phyloP scores from a whole-genome alignment of 2,888 invertebrate species.

The Apodemia hepburni region DNA sequence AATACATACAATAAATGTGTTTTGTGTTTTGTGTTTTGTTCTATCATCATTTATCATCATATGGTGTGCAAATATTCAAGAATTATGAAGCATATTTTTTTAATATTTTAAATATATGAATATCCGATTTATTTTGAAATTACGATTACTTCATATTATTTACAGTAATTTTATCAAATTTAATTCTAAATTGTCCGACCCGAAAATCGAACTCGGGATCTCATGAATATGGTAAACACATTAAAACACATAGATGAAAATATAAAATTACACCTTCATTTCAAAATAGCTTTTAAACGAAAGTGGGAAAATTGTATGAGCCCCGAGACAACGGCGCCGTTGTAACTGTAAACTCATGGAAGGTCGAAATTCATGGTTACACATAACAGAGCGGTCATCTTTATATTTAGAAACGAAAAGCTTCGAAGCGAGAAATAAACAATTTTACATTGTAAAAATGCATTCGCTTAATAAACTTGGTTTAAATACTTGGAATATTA shows the following conservation, averaged over 20 bases:
- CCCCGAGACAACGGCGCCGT: slow-evolving; percentile 7
- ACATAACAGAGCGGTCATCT: slow-evolving; percentile 25
- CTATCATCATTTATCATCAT: too few species aligned
- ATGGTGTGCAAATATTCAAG: too few species aligned
- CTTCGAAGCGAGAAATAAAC: slow-evolving; percentile 1
- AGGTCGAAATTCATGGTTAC: slow-evolving; percentile 25
- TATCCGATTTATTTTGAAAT: too few species aligned
- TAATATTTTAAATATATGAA: too few species aligned
- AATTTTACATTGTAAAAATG: slow-evolving; percentile 31
- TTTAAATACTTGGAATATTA: neutral
- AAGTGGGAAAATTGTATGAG: slow-evolving; percentile 3
- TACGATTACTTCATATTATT: too few species aligned
- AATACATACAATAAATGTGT: too few species aligned
- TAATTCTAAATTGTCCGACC: too few species aligned
- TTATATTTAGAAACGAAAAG: slow-evolving; percentile 31
- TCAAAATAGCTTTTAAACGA: slow-evolving; percentile 2
- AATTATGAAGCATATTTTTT: too few species aligned
- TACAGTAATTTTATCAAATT: too few species aligned
- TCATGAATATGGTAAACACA: too few species aligned
- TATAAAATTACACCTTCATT: neutral
- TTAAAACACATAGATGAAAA: neutral
- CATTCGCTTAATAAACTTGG: slow-evolving; percentile 22
- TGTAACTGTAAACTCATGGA: slow-evolving; percentile 17
- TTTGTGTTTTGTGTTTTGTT: too few species aligned
- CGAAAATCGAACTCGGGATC: too few species aligned